Percentiles rank a stretch among this genome's conserved stretches.
Conservation (phyloP, 2,888 invertebrate genomes). For the Chaetogeoica ovagalla region DNA sequence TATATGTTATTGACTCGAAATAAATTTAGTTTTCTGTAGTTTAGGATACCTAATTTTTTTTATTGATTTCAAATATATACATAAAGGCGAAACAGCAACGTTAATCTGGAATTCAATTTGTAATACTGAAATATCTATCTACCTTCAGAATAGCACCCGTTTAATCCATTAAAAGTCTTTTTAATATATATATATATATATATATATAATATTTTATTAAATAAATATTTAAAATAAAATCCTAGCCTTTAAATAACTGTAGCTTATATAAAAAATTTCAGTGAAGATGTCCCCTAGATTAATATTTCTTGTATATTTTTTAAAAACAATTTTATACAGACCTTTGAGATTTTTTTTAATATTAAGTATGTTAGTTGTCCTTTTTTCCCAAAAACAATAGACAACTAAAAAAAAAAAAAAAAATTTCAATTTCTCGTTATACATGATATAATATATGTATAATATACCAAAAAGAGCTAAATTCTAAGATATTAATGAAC, state of each 20-base stretch:
- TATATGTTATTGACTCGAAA: too few species aligned
- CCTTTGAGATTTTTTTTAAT: background rate
- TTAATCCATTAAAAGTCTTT: conserved; percentile 1
- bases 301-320: conserved; percentile 32
- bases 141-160: background rate
- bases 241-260: too few species aligned
- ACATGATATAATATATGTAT: background rate
- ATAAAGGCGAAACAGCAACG: conserved; percentile 1
- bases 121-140: conserved; percentile 9
- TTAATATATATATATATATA: background rate
- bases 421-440: background rate
- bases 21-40: background rate
- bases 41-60: background rate
- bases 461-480: conserved; percentile 43
- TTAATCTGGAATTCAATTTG: background rate
- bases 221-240: background rate
- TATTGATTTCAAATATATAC: conserved; percentile 5
- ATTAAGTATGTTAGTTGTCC: background rate
- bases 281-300: conserved; percentile 10
- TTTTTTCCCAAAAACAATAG: conserved; percentile 36
- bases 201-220: background rate
- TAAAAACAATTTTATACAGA: conserved; percentile 22
- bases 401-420: conserved; percentile 44
- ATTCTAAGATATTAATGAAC: conserved; percentile 37
- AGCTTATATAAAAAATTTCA: conserved; percentile 29